Evolutionary conservation across 2,888 invertebrate species (phyloP), one percentile per base, ranked within the genome.

Genomic region (Chromoteleia sp.): DNA sequence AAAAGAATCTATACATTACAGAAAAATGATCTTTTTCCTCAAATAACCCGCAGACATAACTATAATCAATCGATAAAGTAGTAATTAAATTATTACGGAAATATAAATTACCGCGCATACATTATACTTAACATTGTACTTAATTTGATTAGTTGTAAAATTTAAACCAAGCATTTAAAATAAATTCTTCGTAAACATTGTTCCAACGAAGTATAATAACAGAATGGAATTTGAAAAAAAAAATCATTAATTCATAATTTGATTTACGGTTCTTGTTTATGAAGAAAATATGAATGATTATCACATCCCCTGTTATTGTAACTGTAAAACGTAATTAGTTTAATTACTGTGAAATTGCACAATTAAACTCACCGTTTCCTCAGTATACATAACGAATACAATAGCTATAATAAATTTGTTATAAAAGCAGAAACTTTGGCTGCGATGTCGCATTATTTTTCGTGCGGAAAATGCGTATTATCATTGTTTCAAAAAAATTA

Each of bases 291-390:
- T 70, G 48, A 58, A 70, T 70, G 58, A 48, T 58, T 48, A 70
- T 36, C 58, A 52, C 67, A 21, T 63, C 25, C 50, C 36, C 36
- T 25, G 36, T 63, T 56, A 56, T 56, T 54, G 52, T 58, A 70
- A 70, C 70, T 70, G 58, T 58, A 70, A 70, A 70, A 36, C 1
- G 48, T 58, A 70, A 70, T 70, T 70, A 70, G 36, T 58, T 56
- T 70, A 70, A 56, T 70, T 48, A 48, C 58, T 56, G 56, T 45
- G 56, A 56, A 56, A 68, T 68, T 68, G 33, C 43, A 56, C 14
- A 68, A 68, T 68, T 56, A 45, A 43, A 54, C 30, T 3, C 19
- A 54, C 67, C 6, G 54, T 67, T 67, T 67, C 67, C 41, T 54
- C 43, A 54, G 67, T 54, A 67, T 29, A 15, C 39, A 29, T 52